A percentile compares a stretch with the other conserved stretches of the same genome.
phyloP scores from a whole-genome alignment of 2,888 invertebrate species.

The Mechanitis messenoides region DNA sequence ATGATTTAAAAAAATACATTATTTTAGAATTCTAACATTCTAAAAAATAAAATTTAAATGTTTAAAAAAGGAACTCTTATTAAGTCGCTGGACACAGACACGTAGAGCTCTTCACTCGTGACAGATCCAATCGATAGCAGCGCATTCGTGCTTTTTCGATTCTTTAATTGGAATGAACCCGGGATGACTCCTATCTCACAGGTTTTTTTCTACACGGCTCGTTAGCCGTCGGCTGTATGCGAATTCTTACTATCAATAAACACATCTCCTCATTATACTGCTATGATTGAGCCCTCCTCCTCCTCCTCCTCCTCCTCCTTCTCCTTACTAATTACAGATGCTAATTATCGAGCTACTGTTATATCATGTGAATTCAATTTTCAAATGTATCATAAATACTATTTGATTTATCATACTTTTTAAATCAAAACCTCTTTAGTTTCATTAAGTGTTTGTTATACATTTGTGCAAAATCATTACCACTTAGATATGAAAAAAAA shows the following conservation, averaged over 20 bases:
- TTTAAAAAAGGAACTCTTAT: constrained; percentile 12
- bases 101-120: constrained; percentile 29
- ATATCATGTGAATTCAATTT: too few relatives aligned
- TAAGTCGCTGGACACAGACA: constrained; percentile 2
- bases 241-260: constrained; percentile 42
- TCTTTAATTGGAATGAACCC: constrained; percentile 62
- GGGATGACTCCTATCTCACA: constrained; percentile 26
- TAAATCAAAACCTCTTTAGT: too few relatives aligned
- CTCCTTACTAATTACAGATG: too few relatives aligned
- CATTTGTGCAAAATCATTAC: too few relatives aligned
- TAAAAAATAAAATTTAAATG: constrained; percentile 18
- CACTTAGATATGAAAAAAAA: too few relatives aligned
- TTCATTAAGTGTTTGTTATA: too few relatives aligned
- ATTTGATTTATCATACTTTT: too few relatives aligned
- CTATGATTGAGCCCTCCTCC: too few relatives aligned
- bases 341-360: too few relatives aligned
- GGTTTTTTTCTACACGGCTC: constrained; percentile 39
- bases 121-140: constrained; percentile 50
- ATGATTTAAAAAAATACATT: too few relatives aligned
- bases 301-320: too few relatives aligned
- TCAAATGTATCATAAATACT: too few relatives aligned
- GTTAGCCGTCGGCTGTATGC: constrained; percentile 45
- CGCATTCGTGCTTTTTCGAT: constrained; percentile 54
- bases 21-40: background rate
- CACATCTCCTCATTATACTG: constrained; percentile 50